Evolutionary conservation across 2,797 vertebrate genomes (phyloP).

Genomic region (Aythya fuligula): DNA sequence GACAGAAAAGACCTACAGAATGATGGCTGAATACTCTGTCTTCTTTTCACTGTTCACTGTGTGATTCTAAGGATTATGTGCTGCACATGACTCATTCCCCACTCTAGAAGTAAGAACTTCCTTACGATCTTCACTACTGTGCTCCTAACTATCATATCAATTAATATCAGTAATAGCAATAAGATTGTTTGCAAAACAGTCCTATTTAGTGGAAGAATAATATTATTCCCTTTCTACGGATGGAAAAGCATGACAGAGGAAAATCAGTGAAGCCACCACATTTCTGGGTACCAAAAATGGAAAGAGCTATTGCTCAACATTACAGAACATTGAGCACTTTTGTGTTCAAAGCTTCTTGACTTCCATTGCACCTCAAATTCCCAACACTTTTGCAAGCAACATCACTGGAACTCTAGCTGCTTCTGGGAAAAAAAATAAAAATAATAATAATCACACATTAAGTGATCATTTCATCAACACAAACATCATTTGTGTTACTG

Average conservation of each 20-base stretch:
- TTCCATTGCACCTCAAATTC: neutral
- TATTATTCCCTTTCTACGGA: neutral
- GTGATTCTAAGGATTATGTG: neutral
- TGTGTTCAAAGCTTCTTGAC: neutral
- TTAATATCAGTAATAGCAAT: neutral
- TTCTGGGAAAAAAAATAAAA: neutral
- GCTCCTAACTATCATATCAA: neutral
- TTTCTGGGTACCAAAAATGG: neutral
- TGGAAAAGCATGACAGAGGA: neutral
- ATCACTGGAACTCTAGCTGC: neutral
- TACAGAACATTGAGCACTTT: neutral
- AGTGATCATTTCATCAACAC: neutral
- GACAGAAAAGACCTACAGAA: neutral
- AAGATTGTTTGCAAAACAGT: neutral
- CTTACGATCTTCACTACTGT: neutral
- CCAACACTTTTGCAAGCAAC: neutral
- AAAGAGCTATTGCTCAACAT: neutral
- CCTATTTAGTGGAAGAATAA: neutral
- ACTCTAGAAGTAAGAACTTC: neutral
- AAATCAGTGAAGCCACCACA: neutral
- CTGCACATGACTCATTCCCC: neutral
- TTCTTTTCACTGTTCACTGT: neutral
- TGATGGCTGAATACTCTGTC: neutral
- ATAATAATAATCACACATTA: neutral
- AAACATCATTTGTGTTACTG: neutral